Percentiles rank a stretch among this genome's conserved stretches.
Evolutionary conservation across 2,888 invertebrate species (phyloP).

Genomic region (Machimus atricapillus): DNA sequence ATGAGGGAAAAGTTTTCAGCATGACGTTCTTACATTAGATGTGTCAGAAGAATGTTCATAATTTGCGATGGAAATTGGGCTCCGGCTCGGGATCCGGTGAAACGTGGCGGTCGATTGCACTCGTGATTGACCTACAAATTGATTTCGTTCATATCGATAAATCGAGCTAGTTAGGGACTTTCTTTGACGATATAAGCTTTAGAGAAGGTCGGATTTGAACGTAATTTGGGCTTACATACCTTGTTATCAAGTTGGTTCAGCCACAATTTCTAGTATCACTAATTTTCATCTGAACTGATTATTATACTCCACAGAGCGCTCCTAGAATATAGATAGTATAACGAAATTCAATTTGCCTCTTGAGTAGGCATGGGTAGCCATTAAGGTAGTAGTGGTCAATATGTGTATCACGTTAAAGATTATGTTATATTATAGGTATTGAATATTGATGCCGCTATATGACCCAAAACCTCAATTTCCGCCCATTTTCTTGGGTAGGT

Average conservation of each 20-base stretch:
- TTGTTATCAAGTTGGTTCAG: neutral
- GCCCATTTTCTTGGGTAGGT: too few relatives aligned
- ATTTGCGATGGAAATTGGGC: slow-evolving; percentile 8
- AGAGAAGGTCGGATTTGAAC: neutral
- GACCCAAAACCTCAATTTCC: too few relatives aligned
- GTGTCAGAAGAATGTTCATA: slow-evolving; percentile 3
- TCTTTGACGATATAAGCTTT: neutral
- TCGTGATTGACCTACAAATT: neutral
- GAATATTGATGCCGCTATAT: too few relatives aligned
- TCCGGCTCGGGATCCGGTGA: neutral
- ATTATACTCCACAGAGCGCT: too few relatives aligned
- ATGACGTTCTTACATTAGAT: slow-evolving; percentile 14
- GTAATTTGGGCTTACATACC: neutral
- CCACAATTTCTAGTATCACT: neutral
- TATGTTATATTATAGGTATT: too few relatives aligned
- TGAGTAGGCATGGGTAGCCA: too few relatives aligned
- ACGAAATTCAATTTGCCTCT: too few relatives aligned
- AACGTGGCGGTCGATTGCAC: neutral
- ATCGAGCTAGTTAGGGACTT: neutral
- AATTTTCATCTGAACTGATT: neutral
- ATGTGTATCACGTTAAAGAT: too few relatives aligned
- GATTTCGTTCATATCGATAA: neutral
- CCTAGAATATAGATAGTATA: too few relatives aligned
- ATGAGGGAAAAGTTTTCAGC: neutral
- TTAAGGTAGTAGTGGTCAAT: too few relatives aligned